Base-by-base conservation (phyloP, 2,888 invertebrate genomes). In the Sepioteuthis lessoniana region DNA sequence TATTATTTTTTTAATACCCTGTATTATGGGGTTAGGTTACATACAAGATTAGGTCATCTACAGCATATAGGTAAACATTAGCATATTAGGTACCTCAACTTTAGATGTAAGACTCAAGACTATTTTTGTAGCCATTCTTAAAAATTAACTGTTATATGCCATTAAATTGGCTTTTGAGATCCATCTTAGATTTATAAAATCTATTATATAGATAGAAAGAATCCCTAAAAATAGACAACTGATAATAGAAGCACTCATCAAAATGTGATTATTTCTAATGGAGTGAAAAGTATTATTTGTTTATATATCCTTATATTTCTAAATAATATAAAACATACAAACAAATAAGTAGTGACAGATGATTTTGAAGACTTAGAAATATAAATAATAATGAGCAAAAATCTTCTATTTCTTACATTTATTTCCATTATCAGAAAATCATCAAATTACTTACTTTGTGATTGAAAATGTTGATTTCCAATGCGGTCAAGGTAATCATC, bases 381-480 rank as follows among this genome's bases (percentile, higher is more conserved):
- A 35, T 76, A 76, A 76, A 76, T 76, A 76, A 35, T 1, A 8
- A 31, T 31, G 5, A 13, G 76, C 8, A 76, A 1, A 76, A 76
- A 76, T 76, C n/a, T 13, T 76, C n/a, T 13, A 35, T 76, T 55
- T 25, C 8, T 76, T 76, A 7, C 76, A 76, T 76, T n/a, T n/a
- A 19, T 13, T 5, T 76, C 76, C 13, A 35, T 76, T 19, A 76
- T 35, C 76, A 76, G 76, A 76, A 76, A 76, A 76, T n/a, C 76
- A n/a, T 76, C 76, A 76, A n/a, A 76, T 76, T 76, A 76, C 76
- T 76, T 76, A 76, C 76, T 76, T n/a, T 76, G n/a, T 35, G 76
- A 76, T n/a, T 76, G 76, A n/a, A 35, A 76, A n/a, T 76, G n/a
- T 76, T 16, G 76, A 76, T 76, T 76, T 76, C 76, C 76, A n/a